Percentiles rank a stretch among this genome's conserved stretches.
Evolutionary conservation across 2,113 vertebrate genomes (phyloP).

Genomic region (Semnornis frantzii): DNA sequence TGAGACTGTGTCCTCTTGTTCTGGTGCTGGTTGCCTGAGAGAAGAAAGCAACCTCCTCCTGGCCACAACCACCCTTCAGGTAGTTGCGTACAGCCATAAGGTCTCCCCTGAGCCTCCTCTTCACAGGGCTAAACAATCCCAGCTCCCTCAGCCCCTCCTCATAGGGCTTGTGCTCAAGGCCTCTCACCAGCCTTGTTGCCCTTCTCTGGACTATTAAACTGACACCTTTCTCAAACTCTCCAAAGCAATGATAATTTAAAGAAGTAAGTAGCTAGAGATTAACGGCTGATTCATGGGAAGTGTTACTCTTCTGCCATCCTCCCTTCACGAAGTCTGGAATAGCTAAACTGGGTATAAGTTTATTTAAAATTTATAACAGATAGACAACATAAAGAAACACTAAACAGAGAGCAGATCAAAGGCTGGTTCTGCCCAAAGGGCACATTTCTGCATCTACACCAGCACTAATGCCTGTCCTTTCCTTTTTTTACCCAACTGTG

Average conservation of each 20-base stretch:
- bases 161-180: no score
- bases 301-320: background rate
- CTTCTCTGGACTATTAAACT: background rate
- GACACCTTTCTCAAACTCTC: background rate
- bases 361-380: background rate
- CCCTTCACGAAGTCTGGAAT: fast-evolving
- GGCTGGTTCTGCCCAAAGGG: background rate
- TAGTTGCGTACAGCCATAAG: no score
- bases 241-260: background rate
- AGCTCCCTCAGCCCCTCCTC: no score
- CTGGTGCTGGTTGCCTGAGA: no score
- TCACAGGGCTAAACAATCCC: no score
- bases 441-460: background rate
- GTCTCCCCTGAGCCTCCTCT: no score
- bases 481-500: background rate
- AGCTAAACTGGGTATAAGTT: background rate
- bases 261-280: background rate
- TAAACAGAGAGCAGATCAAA: constrained; percentile 8
- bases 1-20: no score
- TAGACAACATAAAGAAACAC: background rate
- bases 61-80: no score
- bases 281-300: background rate
- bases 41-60: no score
- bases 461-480: background rate
- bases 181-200: no score